phyloP scores from a whole-genome alignment of 2,113 vertebrate species.

The Psilopsiagon aurifrons region DNA sequence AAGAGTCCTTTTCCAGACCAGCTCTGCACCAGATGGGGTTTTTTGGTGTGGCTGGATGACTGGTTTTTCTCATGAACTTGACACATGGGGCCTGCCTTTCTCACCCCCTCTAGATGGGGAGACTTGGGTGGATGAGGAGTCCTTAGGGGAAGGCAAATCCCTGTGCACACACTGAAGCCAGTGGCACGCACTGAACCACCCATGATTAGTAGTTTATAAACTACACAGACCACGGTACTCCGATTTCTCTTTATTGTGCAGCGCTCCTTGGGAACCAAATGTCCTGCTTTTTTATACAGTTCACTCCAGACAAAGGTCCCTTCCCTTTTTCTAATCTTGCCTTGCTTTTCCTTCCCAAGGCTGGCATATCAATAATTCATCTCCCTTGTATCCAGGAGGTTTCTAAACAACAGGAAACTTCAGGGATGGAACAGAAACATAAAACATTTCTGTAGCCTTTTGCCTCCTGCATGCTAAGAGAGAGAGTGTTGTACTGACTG shows the following conservation, averaged over 20 bases:
- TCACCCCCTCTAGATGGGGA: background rate
- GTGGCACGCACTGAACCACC: background rate
- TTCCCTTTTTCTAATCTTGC: slow-evolving; percentile 48
- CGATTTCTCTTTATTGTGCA: slow-evolving; percentile 5
- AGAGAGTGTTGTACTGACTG: accelerated
- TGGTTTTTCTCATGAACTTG: background rate
- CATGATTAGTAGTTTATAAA: background rate
- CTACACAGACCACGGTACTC: background rate
- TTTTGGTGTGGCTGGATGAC: background rate
- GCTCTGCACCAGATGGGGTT: background rate
- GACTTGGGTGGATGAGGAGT: background rate
- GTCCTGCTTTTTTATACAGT: slow-evolving; percentile 15
- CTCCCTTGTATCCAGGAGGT: slow-evolving; percentile 54
- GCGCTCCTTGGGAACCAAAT: slow-evolving; percentile 8
- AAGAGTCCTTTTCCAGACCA: background rate
- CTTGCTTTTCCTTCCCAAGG: slow-evolving; percentile 46
- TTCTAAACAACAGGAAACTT: slow-evolving; percentile 62
- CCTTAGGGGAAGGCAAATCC: background rate
- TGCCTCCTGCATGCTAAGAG: slow-evolving; percentile 47
- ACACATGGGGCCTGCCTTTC: background rate
- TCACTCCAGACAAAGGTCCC: slow-evolving; percentile 43
- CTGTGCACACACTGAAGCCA: background rate
- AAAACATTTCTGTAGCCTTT: background rate
- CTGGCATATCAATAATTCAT: slow-evolving; percentile 61
- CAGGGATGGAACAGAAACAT: slow-evolving; percentile 59